Percentiles rank a stretch among this genome's conserved stretches.
Evolutionary conservation across 1,140 invertebrate genomes (phyloP).

Genomic region (Choristoneura fumiferana): DNA sequence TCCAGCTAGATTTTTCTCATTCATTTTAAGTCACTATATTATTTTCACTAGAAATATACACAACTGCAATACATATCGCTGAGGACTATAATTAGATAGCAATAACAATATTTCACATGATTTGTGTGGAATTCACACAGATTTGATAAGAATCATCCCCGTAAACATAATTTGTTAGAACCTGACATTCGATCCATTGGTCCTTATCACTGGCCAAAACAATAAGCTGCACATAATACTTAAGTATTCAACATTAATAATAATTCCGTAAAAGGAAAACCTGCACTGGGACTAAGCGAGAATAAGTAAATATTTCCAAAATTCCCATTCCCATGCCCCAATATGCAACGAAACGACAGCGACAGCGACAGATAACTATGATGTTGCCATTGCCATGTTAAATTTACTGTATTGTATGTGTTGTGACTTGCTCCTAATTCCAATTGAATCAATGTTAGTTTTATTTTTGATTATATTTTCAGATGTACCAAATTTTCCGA

Average conservation of each 20-base stretch:
- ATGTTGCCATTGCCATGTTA: conserved; percentile 46
- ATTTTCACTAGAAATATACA: not conserved
- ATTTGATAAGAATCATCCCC: conserved; percentile 65
- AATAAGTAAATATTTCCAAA: conserved; percentile 6
- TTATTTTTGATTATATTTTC: too few relatives aligned
- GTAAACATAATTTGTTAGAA: conserved; percentile 40
- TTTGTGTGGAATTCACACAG: conserved; percentile 49
- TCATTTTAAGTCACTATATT: conserved; percentile 49
- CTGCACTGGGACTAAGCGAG: not conserved
- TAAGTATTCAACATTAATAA: not conserved
- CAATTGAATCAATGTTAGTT: too few relatives aligned
- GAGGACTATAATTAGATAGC: conserved; percentile 34
- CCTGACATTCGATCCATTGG: not conserved
- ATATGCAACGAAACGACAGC: conserved; percentile 29
- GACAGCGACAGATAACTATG: conserved; percentile 41
- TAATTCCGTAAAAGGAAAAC: not conserved
- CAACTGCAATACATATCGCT: conserved; percentile 4
- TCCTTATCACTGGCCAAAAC: not conserved
- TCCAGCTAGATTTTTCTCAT: conserved; percentile 66
- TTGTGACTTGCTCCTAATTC: not conserved
- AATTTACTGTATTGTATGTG: too few relatives aligned
- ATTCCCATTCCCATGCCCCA: conserved; percentile 11
- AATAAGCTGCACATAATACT: conserved; percentile 28
- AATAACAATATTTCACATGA: conserved; percentile 57
- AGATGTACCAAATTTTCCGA: too few relatives aligned